Conservation (phyloP, 2,888 invertebrate species). For the Bibio marci region DNA sequence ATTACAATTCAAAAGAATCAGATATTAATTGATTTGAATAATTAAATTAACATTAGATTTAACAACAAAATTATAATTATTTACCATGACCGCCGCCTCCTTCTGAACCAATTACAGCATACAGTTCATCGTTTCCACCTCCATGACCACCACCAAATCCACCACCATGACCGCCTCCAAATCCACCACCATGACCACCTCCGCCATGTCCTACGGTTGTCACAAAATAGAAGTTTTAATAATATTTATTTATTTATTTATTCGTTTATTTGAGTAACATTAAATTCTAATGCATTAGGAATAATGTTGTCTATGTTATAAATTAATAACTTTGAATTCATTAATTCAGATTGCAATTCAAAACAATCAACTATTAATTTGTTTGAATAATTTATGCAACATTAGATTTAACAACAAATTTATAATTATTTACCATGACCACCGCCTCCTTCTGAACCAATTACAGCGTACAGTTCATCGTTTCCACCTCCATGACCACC, state of each 20-base stretch:
- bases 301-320: too few relatives aligned
- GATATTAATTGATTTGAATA: too few relatives aligned
- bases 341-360: too few relatives aligned
- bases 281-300: too few relatives aligned
- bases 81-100: not conserved
- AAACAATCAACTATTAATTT: too few relatives aligned
- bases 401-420: not conserved
- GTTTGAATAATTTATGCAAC: not conserved
- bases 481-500: not conserved
- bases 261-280: too few relatives aligned
- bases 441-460: not conserved
- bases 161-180: not conserved
- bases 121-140: not conserved
- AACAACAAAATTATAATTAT: not conserved
- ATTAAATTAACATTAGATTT: not conserved
- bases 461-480: not conserved
- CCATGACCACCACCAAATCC: not conserved
- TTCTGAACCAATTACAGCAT: too few relatives aligned
- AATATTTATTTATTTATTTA: too few relatives aligned
- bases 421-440: not conserved
- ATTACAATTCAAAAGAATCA: too few relatives aligned
- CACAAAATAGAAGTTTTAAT: too few relatives aligned
- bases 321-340: too few relatives aligned
- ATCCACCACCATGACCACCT: too few relatives aligned
- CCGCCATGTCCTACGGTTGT: not conserved